Percentiles rank a stretch among this genome's conserved stretches.
phyloP scores from a whole-genome alignment of 1,140 invertebrate genomes.

The Listronotus bonariensis region DNA sequence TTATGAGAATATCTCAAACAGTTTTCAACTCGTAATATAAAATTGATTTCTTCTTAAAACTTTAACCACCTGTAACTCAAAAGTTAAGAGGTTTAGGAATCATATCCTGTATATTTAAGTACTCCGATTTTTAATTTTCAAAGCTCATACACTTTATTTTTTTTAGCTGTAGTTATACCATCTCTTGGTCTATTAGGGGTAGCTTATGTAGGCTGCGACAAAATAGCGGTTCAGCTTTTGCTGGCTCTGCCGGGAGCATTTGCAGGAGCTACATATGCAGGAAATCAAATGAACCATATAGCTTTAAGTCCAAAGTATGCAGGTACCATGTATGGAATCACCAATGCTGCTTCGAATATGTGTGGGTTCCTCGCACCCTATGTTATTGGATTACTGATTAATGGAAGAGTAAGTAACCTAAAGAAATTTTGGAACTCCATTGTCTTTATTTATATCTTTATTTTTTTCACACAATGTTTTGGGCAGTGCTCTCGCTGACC shows the following conservation, averaged over 20 bases:
- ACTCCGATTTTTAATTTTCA: too few species aligned
- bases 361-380: slow-evolving; percentile 87
- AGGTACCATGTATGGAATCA: slow-evolving; percentile 86
- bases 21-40: too few species aligned
- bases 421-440: too few species aligned
- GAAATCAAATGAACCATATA: slow-evolving; percentile 87
- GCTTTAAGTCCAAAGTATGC: slow-evolving; percentile 84
- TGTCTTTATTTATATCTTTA: too few species aligned
- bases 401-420: slow-evolving; percentile 64
- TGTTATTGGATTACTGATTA: slow-evolving; percentile 73
- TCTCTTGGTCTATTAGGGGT: slow-evolving; percentile 75
- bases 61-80: too few species aligned
- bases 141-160: too few species aligned
- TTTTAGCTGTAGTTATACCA: slow-evolving; percentile 68
- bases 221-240: slow-evolving; percentile 70
- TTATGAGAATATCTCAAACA: too few species aligned
- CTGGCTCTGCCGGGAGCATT: slow-evolving; percentile 73
- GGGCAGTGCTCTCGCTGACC: too few species aligned
- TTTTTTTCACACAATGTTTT: too few species aligned
- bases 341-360: slow-evolving; percentile 84
- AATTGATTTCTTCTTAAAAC: too few species aligned
- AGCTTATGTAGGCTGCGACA: slow-evolving; percentile 77
- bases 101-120: too few species aligned
- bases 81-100: too few species aligned
- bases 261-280: slow-evolving; percentile 74